These are phyloP conservation scores for Anableps anableps DNA, from an alignment of 2,797 vertebrate genomes.

Conservation along the genomic window DNA sequence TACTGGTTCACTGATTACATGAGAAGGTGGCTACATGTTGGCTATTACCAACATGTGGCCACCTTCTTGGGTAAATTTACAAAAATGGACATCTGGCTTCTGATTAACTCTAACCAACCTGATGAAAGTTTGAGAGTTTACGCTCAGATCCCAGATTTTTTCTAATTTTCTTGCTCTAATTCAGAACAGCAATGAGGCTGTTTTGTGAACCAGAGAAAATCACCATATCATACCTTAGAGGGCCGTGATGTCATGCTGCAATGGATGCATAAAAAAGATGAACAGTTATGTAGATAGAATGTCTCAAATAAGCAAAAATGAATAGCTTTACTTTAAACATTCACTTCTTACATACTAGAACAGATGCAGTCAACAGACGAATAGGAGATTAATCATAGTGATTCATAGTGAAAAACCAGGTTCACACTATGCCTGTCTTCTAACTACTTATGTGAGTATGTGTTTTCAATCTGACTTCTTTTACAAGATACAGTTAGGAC, in stretches of 20 bases:
- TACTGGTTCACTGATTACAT: background rate
- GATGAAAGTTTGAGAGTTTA: background rate
- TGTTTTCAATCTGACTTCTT: constrained; percentile 18
- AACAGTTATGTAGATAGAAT: constrained; percentile 3
- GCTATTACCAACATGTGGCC: background rate
- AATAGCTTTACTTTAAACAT: background rate
- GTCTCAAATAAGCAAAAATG: background rate
- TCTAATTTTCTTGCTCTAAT: background rate
- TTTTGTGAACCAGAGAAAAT: background rate
- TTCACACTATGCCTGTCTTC: constrained; percentile 20
- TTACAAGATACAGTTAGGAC: background rate
- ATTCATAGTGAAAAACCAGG: constrained; percentile 50
- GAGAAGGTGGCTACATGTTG: background rate
- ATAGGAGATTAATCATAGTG: constrained; percentile 17
- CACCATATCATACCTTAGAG: background rate
- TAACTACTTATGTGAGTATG: constrained; percentile 36
- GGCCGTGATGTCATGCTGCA: background rate
- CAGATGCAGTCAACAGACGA: constrained; percentile 20
- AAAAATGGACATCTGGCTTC: background rate
- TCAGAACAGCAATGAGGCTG: background rate
- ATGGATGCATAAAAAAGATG: background rate
- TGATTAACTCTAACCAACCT: background rate
- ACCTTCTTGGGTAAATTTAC: background rate
- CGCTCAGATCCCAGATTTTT: background rate
- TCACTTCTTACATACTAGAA: constrained; percentile 14